Evolutionary conservation across 2,888 invertebrate genomes (phyloP).

Genomic region (Bombyx huttoni): DNA sequence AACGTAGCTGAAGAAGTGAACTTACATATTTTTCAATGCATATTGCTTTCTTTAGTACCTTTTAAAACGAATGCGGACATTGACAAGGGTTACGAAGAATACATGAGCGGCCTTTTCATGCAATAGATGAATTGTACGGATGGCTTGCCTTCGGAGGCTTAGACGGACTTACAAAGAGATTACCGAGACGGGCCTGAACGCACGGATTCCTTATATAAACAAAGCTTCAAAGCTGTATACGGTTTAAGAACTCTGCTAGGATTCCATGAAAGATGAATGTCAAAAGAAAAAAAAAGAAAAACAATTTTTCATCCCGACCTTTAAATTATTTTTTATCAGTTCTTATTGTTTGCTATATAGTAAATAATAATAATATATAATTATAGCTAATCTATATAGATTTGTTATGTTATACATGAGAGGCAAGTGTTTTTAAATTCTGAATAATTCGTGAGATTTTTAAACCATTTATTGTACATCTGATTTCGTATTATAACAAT

Average conservation of each 20-base stretch:
- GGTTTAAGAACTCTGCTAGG: neutral
- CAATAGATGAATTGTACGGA: constrained; percentile 6
- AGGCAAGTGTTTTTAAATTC: too few relatives aligned
- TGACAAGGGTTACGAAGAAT: constrained; percentile 37
- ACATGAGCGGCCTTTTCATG: constrained; percentile 20
- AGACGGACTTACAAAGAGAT: constrained; percentile 6
- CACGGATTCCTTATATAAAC: neutral
- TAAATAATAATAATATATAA: too few relatives aligned
- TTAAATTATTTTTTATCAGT: too few relatives aligned
- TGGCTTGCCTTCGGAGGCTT: constrained; percentile 5
- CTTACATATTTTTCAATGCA: constrained; percentile 5
- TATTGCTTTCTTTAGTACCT: constrained; percentile 1
- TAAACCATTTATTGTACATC: too few relatives aligned
- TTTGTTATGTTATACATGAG: too few relatives aligned
- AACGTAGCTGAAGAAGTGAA: neutral
- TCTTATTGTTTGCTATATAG: too few relatives aligned
- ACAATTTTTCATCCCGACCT: too few relatives aligned
- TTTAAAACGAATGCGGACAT: constrained; percentile 25
- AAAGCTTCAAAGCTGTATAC: neutral
- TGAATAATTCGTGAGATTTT: too few relatives aligned
- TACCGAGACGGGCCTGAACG: neutral
- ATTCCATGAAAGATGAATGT: too few relatives aligned
- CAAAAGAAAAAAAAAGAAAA: too few relatives aligned
- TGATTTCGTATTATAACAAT: too few relatives aligned
- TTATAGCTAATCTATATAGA: too few relatives aligned